Percentiles rank a stretch among this genome's conserved stretches.
Conservation (phyloP, 2,797 vertebrate species). For the Falco peregrinus region DNA sequence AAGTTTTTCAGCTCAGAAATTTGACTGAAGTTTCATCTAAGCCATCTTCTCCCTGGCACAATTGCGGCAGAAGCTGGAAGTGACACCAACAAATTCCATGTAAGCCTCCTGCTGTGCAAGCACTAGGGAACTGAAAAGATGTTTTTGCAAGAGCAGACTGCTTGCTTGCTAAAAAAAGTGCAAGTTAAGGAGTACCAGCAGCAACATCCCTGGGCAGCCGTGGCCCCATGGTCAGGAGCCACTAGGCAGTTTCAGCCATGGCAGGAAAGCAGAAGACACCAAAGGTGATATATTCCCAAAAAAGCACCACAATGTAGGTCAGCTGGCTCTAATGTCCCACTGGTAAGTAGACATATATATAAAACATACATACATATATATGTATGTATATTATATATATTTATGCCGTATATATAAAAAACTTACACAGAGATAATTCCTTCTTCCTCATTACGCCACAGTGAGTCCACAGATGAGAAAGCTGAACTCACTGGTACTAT, state of each 20-base stretch:
- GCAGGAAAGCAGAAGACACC: background rate
- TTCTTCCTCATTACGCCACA: background rate
- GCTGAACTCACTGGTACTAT: background rate
- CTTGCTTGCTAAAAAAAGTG: background rate
- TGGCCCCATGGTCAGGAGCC: fast-evolving
- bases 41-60: background rate
- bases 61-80: background rate
- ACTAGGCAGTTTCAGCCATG: background rate
- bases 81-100: background rate
- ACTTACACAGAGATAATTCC: background rate
- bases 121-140: background rate
- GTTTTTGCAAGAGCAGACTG: background rate
- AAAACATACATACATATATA: too few species aligned
- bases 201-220: fast-evolving
- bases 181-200: background rate
- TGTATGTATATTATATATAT: too few species aligned
- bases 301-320: background rate
- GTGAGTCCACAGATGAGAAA: background rate
- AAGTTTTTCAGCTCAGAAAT: background rate
- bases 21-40: background rate
- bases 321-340: background rate
- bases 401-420: too few species aligned
- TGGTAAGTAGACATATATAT: background rate
- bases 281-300: background rate
- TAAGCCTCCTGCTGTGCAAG: background rate